phyloP scores from a whole-genome alignment of 2,113 vertebrate genomes.

The Tauraco erythrolophus region DNA sequence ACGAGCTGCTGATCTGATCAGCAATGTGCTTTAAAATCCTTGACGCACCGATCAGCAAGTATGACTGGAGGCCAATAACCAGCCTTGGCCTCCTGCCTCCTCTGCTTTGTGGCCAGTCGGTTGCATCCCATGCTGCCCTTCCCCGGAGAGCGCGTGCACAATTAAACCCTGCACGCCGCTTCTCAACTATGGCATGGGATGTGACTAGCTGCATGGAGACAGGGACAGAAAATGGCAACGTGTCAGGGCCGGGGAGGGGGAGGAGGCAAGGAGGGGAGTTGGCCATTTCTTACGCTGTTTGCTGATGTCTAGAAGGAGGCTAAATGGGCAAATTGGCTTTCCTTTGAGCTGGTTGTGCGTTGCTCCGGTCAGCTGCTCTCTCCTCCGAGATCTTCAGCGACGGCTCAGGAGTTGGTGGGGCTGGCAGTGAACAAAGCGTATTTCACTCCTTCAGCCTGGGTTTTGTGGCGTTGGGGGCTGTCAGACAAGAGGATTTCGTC shows the following conservation, averaged over 20 bases:
- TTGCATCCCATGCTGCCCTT: not conserved
- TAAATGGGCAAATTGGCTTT: not conserved
- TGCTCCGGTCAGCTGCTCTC: not conserved
- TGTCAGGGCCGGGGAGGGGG: not conserved
- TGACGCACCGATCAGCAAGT: not conserved
- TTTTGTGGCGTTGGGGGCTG: not conserved
- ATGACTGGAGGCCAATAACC: not conserved
- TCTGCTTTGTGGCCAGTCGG: not conserved
- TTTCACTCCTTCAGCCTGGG: not conserved
- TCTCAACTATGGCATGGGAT: not conserved
- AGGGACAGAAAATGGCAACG: constrained; percentile 4
- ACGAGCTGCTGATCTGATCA: constrained; percentile 57
- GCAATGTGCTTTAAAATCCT: constrained; percentile 17
- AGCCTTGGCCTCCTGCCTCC: constrained; percentile 24
- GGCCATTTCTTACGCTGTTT: not conserved
- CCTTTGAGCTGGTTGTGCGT: not conserved
- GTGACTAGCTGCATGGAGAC: constrained; percentile 17
- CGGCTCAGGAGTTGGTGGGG: not conserved
- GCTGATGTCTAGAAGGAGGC: not conserved
- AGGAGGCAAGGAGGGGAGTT: not conserved
- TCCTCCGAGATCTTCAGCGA: not conserved
- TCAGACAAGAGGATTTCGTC: not conserved
- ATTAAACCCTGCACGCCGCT: not conserved
- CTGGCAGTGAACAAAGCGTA: not conserved
- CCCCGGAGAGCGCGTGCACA: not conserved